Conservation (phyloP, 2,797 vertebrate genomes). For the Astyanax mexicanus region DNA sequence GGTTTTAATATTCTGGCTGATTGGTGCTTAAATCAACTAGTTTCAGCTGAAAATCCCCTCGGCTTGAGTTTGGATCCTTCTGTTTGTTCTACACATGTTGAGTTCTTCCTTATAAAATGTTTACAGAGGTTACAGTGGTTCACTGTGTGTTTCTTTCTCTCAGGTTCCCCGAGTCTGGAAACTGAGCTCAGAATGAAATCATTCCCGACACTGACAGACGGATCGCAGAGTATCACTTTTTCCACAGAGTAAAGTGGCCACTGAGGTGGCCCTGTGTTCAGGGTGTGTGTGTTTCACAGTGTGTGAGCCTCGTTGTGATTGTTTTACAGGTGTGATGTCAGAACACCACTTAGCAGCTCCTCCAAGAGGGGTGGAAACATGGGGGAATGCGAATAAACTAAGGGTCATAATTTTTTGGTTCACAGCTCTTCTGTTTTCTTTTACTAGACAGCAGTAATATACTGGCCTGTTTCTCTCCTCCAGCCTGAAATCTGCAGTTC, state of each 20-base stretch:
- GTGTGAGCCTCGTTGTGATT: background rate
- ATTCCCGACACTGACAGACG: slow-evolving; percentile 31
- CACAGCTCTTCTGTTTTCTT: background rate
- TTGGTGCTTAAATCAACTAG: no score
- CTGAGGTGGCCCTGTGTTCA: background rate
- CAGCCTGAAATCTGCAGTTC: no score
- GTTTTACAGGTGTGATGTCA: slow-evolving; percentile 15
- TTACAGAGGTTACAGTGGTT: background rate
- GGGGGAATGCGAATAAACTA: background rate
- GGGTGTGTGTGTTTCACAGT: background rate
- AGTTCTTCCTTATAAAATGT: background rate
- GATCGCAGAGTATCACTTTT: slow-evolving; percentile 32
- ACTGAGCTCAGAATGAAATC: slow-evolving; percentile 31
- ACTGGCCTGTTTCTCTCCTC: no score
- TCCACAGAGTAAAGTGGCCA: slow-evolving; percentile 19
- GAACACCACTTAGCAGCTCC: slow-evolving; percentile 7
- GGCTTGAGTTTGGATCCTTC: no score
- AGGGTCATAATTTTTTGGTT: background rate
- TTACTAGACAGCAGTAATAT: background rate
- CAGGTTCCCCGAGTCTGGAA: slow-evolving; percentile 12
- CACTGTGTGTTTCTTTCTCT: slow-evolving; percentile 7
- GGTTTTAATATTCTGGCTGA: no score
- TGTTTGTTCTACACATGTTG: background rate
- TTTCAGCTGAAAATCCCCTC: no score
- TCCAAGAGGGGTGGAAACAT: background rate